A percentile compares a stretch with the other conserved stretches of the same genome.
Evolutionary conservation across 2,888 invertebrate genomes (phyloP).

Genomic region (Allolobophora icterica): DNA sequence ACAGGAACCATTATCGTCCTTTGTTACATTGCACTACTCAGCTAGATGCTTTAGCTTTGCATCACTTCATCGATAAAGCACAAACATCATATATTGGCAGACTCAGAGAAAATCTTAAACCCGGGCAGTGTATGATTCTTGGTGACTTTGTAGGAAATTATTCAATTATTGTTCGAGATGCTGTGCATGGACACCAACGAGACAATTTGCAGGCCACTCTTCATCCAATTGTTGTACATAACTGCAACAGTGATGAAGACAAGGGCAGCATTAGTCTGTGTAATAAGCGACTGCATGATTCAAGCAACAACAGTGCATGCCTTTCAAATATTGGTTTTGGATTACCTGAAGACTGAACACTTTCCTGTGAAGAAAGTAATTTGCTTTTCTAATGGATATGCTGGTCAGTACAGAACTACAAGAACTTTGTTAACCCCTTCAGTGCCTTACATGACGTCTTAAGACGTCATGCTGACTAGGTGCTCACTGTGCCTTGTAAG

Average conservation of each 20-base stretch:
- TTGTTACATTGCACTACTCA: no score
- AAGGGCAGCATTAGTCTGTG: background rate
- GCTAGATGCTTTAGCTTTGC: no score
- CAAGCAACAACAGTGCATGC: constrained; percentile 12
- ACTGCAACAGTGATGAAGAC: constrained; percentile 19
- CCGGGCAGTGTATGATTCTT: background rate
- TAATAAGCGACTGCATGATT: background rate
- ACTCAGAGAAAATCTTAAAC: background rate
- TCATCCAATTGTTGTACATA: constrained; percentile 48
- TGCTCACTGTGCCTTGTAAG: no score
- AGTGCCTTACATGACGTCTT: no score
- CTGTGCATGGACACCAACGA: constrained; percentile 49
- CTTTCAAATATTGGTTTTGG: background rate
- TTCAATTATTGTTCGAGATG: constrained; percentile 45
- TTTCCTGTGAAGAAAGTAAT: background rate
- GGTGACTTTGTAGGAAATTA: constrained; percentile 40
- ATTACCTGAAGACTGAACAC: background rate
- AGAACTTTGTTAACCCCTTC: constrained; percentile 51
- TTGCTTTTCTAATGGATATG: constrained; percentile 49
- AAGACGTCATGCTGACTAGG: no score
- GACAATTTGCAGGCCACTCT: no score
- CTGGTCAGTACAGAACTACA: constrained; percentile 51
- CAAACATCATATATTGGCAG: background rate
- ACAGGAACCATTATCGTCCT: background rate
- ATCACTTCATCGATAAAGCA: background rate